phyloP scores from a whole-genome alignment of 2,888 invertebrate species.

The Epirrita christyi region DNA sequence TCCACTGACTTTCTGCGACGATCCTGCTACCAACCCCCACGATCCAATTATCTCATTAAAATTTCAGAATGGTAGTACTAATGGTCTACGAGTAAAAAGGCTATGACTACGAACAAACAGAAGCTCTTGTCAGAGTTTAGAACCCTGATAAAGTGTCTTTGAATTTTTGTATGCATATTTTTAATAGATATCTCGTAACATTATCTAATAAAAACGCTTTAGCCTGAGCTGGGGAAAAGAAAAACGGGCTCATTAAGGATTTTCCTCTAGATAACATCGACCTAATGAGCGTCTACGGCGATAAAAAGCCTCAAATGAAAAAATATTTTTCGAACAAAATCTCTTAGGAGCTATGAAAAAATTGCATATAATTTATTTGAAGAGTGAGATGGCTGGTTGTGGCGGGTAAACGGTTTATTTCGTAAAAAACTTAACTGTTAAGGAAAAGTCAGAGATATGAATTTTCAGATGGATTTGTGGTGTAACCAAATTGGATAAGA shows the following conservation, averaged over 20 bases:
- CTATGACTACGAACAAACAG: too few species aligned
- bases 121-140: too few species aligned
- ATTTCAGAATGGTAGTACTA: too few species aligned
- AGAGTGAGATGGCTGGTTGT: neutral
- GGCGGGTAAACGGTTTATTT: neutral
- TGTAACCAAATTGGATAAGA: too few species aligned
- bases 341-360: neutral
- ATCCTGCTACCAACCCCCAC: too few species aligned
- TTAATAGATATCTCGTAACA: too few species aligned
- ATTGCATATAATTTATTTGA: neutral
- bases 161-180: too few species aligned
- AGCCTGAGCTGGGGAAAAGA: conserved; percentile 13
- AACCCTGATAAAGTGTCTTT: too few species aligned
- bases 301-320: conserved; percentile 5
- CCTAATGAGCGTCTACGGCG: conserved; percentile 29
- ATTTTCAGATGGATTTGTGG: neutral
- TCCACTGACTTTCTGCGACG: too few species aligned
- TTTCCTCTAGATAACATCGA: conserved; percentile 25
- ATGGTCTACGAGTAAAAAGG: too few species aligned
- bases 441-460: neutral
- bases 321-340: neutral
- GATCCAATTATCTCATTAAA: too few species aligned
- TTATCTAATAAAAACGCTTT: conserved; percentile 4
- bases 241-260: conserved; percentile 27
- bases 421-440: neutral